Percentiles rank a stretch among this genome's conserved stretches.
phyloP scores from a whole-genome alignment of 2,113 vertebrate genomes.

The Rhinolophus sinicus region DNA sequence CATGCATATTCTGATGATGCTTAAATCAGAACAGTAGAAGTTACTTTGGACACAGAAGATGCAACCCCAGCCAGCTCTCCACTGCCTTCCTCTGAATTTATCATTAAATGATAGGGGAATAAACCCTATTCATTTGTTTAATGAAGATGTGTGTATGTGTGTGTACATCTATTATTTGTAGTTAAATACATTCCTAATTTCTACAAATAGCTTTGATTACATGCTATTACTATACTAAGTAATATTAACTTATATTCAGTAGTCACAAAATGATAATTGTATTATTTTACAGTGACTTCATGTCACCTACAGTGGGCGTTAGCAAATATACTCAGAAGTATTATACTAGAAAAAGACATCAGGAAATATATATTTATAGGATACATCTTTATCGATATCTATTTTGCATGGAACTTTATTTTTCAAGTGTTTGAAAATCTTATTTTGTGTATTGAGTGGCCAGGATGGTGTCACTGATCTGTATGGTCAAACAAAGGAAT shows the following conservation, averaged over 20 bases:
- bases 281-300: background rate
- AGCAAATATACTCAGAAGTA: background rate
- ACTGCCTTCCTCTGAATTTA: background rate
- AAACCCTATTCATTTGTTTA: background rate
- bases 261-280: background rate
- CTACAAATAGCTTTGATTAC: background rate
- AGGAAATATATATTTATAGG: background rate
- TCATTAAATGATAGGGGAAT: background rate
- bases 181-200: background rate
- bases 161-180: background rate
- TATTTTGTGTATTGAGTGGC: background rate
- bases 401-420: background rate
- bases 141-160: background rate
- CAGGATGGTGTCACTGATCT: background rate
- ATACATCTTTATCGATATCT: background rate
- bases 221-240: background rate
- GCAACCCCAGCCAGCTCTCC: background rate
- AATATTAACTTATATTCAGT: background rate
- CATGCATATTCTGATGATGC: background rate
- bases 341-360: background rate
- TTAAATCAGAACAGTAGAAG: background rate
- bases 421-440: background rate
- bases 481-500: background rate
- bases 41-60: background rate
- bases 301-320: background rate